These are phyloP conservation scores for Phylloscopus whistleri DNA, from an alignment of 2,113 vertebrate genomes.

Conservation along the genomic window DNA sequence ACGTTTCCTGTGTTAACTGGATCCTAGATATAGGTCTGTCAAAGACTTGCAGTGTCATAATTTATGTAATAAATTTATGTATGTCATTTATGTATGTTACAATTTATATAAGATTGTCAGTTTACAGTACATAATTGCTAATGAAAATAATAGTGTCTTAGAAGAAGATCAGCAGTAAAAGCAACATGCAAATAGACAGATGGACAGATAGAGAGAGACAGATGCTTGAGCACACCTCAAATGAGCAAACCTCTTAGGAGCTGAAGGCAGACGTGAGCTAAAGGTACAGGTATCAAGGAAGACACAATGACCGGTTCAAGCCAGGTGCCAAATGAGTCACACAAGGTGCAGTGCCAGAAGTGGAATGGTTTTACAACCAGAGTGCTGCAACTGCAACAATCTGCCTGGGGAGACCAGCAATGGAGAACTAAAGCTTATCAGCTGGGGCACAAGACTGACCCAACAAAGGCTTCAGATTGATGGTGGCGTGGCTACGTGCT, in stretches of 20 bases:
- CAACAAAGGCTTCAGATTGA: neutral
- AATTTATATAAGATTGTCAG: neutral
- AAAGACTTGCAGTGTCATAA: neutral
- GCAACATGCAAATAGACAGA: neutral
- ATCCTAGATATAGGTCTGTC: neutral
- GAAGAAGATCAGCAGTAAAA: neutral
- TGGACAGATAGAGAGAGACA: neutral
- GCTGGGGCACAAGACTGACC: neutral
- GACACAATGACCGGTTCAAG: neutral
- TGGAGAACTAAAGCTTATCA: neutral
- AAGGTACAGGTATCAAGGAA: neutral
- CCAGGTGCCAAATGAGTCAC: neutral
- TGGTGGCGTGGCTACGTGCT: rapidly evolving
- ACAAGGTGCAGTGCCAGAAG: neutral
- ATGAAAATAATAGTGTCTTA: neutral
- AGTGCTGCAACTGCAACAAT: neutral
- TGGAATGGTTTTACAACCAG: neutral
- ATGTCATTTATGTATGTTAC: neutral
- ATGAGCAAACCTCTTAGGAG: neutral
- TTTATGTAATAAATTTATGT: neutral
- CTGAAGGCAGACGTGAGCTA: neutral
- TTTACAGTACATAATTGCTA: neutral
- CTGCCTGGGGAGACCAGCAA: neutral
- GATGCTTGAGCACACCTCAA: neutral
- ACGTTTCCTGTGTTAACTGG: neutral